Percentiles rank a stretch among this genome's conserved stretches.
phyloP scores from a whole-genome alignment of 2,113 vertebrate genomes.

The Tyto alba region DNA sequence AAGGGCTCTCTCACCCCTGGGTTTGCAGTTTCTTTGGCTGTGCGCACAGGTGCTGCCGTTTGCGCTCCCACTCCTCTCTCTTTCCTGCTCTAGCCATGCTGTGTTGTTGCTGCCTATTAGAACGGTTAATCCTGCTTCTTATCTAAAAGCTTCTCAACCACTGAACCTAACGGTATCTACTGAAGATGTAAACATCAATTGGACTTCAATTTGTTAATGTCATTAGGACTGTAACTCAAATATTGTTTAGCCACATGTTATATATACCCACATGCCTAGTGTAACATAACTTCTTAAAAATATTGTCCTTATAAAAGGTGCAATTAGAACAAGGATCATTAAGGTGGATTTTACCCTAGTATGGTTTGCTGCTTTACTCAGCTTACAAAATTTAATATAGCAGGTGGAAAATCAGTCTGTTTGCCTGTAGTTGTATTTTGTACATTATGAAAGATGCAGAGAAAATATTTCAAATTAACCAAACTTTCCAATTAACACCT shows the following conservation, averaged over 20 bases:
- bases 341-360: background rate
- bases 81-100: background rate
- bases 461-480: background rate
- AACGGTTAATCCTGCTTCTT: background rate
- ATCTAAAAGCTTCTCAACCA: background rate
- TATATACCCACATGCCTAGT: background rate
- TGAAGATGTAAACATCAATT: background rate
- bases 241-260: background rate
- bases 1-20: background rate
- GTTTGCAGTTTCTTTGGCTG: background rate
- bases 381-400: background rate
- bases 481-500: background rate
- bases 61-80: background rate
- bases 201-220: background rate
- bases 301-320: background rate
- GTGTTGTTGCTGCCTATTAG: background rate
- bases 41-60: fast-evolving
- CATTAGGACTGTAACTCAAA: background rate
- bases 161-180: background rate
- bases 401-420: constrained; percentile 24
- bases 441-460: background rate
- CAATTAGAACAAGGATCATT: background rate
- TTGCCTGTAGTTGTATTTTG: background rate
- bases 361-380: constrained; percentile 15
- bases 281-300: background rate